Base-by-base conservation (phyloP, 2,797 vertebrate species). In the Sparus aurata region DNA sequence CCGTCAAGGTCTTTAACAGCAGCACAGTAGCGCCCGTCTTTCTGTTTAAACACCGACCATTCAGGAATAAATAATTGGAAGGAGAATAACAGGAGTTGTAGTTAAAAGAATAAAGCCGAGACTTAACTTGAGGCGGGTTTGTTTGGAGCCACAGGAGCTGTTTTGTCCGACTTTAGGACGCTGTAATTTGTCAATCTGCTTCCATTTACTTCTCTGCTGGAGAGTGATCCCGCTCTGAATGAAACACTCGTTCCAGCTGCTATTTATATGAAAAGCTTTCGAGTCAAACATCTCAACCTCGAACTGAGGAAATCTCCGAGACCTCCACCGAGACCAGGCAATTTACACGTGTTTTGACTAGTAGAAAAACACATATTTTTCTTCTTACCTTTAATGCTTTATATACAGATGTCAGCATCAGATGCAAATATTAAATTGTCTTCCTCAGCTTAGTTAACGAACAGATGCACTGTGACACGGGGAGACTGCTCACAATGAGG, bases 161-260 rank as follows among this genome's bases (percentile, higher is more conserved):
- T 77, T 86, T 76, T 54, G 53, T 73, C 54, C 64, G 71, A 78
- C 64, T 77, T 61, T 63, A 17, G 67, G 63, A 25, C 23, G 10
- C 54, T 55, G 55, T 34, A 43, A 82, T 74, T 64, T 61, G 60
- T 80, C 79, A 77, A 60, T 76, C 30, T 68, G 63, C 58, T 49
- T 22, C 43, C 68, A 59, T 76, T 78, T 63, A 23, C 54, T 22
- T 77, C 78, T 73, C 53, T 63, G 76, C 58, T 69, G 75, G 82
- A 84, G 55, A 69, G 66, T 12, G 46, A 59, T 69, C 75, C 73
- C 50, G 16, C 65, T 46, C 53, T 12, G 69, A 45, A 82, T 62
- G 38, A 83, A 73, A 61, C 77, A 25, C 67, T 85, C 69, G 47
- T 11, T 34, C 34, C 67, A 4, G 52, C 30, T 55, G 54, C 74